A percentile compares a stretch with the other conserved stretches of the same genome.
These are phyloP conservation scores for Cecropterus lyciades DNA, from an alignment of 1,140 invertebrate species.

Conservation along the genomic window DNA sequence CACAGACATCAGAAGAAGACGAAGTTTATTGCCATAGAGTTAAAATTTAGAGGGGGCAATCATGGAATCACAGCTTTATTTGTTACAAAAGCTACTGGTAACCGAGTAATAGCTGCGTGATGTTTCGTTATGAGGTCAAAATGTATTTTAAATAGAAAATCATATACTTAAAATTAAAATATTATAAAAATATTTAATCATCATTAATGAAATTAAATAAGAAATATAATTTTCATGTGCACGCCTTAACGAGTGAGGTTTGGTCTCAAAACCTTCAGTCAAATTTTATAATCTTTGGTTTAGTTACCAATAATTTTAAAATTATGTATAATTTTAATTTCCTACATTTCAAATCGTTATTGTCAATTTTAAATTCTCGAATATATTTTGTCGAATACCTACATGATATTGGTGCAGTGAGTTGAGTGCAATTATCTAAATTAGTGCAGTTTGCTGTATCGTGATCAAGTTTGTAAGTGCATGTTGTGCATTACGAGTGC, in stretches of 20 bases:
- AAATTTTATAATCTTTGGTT: conserved; percentile 42
- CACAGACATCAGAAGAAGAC: too few species aligned
- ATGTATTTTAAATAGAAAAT: too few species aligned
- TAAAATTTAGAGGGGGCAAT: too few species aligned
- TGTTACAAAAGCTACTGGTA: too few species aligned
- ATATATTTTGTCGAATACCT: conserved; percentile 5
- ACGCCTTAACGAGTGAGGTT: conserved; percentile 30
- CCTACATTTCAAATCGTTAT: conserved; percentile 6
- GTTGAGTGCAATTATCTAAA: neutral
- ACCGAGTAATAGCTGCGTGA: too few species aligned
- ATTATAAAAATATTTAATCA: neutral
- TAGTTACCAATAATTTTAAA: neutral
- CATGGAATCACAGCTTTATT: too few species aligned
- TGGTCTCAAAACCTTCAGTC: conserved; percentile 43
- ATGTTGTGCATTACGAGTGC: too few species aligned
- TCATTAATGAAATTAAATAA: conserved; percentile 4
- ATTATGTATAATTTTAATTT: neutral
- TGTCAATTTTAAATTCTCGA: conserved; percentile 9
- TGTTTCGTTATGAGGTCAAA: too few species aligned
- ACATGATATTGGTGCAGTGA: too few species aligned
- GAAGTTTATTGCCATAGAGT: too few species aligned
- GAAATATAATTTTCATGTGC: conserved; percentile 12
- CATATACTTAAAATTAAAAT: too few species aligned
- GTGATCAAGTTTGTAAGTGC: too few species aligned
- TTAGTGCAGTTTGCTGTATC: conserved; percentile 2